Percentiles rank a stretch among this genome's conserved stretches.
Conservation (phyloP, 2,113 vertebrate species). For the Xenopus borealis region DNA sequence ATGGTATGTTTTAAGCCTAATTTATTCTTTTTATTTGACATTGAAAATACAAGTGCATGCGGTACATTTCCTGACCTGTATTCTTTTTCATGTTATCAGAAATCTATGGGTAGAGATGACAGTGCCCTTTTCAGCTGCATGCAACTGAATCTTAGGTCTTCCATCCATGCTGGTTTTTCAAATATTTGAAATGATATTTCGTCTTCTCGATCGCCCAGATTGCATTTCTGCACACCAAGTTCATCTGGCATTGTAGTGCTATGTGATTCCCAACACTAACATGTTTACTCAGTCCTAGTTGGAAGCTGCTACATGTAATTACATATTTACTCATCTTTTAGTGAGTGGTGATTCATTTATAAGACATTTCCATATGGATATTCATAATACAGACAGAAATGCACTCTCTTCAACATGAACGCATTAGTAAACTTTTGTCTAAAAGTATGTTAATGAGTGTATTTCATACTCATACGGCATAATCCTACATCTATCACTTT, state of each 20-base stretch:
- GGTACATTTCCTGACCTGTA: neutral
- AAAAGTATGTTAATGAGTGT: slow-evolving; percentile 2
- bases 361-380: slow-evolving; percentile 13
- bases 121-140: neutral
- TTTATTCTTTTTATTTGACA: too few species aligned
- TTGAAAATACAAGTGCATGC: too few species aligned
- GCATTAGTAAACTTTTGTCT: neutral
- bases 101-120: neutral
- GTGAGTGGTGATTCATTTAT: slow-evolving; percentile 18
- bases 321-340: slow-evolving; percentile 31
- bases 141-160: slow-evolving; percentile 20
- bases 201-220: neutral
- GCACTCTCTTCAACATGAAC: neutral
- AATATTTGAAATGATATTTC: slow-evolving; percentile 6
- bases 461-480: too few species aligned
- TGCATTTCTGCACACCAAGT: neutral
- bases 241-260: neutral
- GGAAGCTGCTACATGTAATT: slow-evolving; percentile 40
- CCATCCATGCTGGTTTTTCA: slow-evolving; percentile 19
- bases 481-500: neutral
- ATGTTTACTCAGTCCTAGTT: slow-evolving; percentile 37
- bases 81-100: slow-evolving; percentile 5
- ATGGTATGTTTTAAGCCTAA: too few species aligned
- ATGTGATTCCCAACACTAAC: slow-evolving; percentile 6
- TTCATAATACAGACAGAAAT: slow-evolving; percentile 17